Percentiles rank a stretch among this genome's conserved stretches.
Evolutionary conservation across 2,797 vertebrate genomes (phyloP).

Genomic region (Cynopterus sphinx): DNA sequence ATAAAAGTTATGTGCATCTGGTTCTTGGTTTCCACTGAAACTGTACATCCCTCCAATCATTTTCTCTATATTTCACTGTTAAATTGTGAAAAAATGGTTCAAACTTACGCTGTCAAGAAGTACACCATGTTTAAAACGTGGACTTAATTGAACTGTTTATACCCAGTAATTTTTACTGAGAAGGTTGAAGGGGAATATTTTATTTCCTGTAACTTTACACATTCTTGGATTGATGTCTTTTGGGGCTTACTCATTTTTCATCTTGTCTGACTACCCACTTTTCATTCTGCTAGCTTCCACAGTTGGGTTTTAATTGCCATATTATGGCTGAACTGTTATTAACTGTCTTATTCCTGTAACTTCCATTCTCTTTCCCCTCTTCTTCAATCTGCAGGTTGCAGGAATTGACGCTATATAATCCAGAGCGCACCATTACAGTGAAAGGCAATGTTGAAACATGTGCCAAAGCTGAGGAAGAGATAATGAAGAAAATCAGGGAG

Average conservation of each 20-base stretch:
- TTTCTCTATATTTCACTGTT: not conserved
- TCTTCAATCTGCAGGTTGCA: conserved; percentile 90
- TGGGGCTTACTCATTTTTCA: not conserved
- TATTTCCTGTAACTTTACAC: not conserved
- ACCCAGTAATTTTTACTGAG: not conserved
- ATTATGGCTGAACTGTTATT: conserved; percentile 39
- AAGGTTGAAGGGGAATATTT: not conserved
- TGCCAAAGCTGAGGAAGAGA: conserved; percentile 94
- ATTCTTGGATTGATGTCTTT: not conserved
- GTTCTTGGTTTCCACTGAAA: not conserved
- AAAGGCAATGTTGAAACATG: conserved; percentile 94
- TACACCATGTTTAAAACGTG: not conserved
- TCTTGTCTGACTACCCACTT: not conserved
- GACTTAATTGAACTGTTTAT: fast-evolving
- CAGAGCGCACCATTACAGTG: conserved; percentile 97
- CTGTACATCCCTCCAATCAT: not conserved
- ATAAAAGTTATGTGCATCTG: not conserved
- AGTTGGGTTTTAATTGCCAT: conserved; percentile 35
- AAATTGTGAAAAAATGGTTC: conserved; percentile 18
- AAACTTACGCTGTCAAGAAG: not conserved
- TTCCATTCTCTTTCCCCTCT: conserved; percentile 53
- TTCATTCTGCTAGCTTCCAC: fast-evolving
- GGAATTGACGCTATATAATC: conserved; percentile 98
- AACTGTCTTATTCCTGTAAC: conserved; percentile 15
- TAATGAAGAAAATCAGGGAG: conserved; percentile 99